Evolutionary conservation across 92 coral and sea anemone species (phyloP).

Genomic region (Epizoanthus fatuus): DNA sequence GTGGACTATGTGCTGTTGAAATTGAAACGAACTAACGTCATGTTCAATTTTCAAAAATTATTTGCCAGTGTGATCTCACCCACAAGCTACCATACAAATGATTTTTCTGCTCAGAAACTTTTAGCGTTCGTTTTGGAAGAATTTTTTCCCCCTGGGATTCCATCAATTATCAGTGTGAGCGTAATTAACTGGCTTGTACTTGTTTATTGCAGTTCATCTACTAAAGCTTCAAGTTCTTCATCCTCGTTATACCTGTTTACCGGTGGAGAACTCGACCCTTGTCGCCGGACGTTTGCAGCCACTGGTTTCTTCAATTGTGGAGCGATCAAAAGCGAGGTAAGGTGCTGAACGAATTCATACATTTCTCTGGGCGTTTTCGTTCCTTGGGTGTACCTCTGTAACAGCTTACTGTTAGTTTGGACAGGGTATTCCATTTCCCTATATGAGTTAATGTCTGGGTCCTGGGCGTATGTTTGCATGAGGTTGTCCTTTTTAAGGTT

Average conservation of each 20-base stretch:
- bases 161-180: neutral
- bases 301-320: neutral
- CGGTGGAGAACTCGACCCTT: no score
- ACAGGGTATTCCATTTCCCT: neutral
- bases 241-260: neutral
- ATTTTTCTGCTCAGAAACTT: no score
- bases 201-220: neutral
- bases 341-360: neutral
- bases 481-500: neutral
- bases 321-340: neutral
- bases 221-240: conserved; percentile 15
- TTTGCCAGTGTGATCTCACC: no score
- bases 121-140: no score
- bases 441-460: neutral
- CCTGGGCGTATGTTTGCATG: no score
- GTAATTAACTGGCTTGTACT: neutral
- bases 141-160: neutral
- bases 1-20: no score
- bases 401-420: neutral
- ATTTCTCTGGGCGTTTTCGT: neutral
- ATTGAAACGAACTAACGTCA: no score
- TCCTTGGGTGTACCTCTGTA: neutral
- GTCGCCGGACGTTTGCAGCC: neutral
- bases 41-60: no score
- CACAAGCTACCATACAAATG: no score